Base-by-base conservation (phyloP, 2,113 vertebrate species). In the Onychorhynchus coronatus region DNA sequence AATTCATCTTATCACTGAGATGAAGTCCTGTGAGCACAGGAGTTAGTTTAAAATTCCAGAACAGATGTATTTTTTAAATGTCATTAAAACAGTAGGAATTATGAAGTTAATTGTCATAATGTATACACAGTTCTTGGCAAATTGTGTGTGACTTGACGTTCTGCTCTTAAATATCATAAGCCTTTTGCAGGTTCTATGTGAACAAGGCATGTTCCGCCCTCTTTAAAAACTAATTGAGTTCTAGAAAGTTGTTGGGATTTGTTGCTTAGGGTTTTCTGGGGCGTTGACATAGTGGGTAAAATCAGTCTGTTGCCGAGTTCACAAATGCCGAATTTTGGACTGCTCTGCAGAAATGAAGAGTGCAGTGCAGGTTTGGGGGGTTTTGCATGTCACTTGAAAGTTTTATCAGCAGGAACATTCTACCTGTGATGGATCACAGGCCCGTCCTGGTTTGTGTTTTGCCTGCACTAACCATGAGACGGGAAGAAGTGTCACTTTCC, bases 391-490 rank as follows among this genome's bases (percentile, higher is more conserved):
- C 20, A 66, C 46, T 78, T 55, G 4, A 66, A 58, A 66, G 14
- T 50, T 25, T 37, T 62, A 33, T 61, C 50, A 61, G 42, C 6
- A 56, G 55, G 53, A 72, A 49, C 56, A 14, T 63, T 83, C 44
- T 68, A 37, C 22, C 47, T 33, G 28, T 66, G 65, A 5, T 35
- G 1, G 1, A 52, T 84, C 23, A 59, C 24, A 53, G 42, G 37
- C 25, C 33, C 0, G 0, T 58, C 46, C 30, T 58, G 41, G 12
- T 66, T 63, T 35, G 31, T 70, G 42, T 62, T 91, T 72, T 81
- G 39, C 12, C 35, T 81, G 5, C 2, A 1, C 21, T 70, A n/a
- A 44, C 39, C 0, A 0, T 62, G 75, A 84, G 77, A 68, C 1
- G 1, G 17, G 31, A 50, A 52, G 62, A 66, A 85, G 50, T 6